A percentile compares a stretch with the other conserved stretches of the same genome.
These are phyloP conservation scores for Oligia fasciuncula DNA, from an alignment of 2,888 invertebrate genomes.

Conservation along the genomic window DNA sequence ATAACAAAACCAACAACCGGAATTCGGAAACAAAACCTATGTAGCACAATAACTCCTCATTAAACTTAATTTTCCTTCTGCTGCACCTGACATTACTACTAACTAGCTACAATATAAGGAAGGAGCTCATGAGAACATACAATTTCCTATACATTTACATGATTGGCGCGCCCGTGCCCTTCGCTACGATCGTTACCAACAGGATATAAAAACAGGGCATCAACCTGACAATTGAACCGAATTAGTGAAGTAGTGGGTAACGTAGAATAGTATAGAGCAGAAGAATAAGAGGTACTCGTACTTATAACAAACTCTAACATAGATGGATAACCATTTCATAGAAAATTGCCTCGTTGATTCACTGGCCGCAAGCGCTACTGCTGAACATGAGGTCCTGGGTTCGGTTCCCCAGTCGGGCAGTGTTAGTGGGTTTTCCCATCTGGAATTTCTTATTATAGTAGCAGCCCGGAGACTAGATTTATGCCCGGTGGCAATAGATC, in stretches of 20 bases:
- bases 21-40: constrained; percentile 16
- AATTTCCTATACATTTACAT: constrained; percentile 38
- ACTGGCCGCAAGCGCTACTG: neutral
- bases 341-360: neutral
- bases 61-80: constrained; percentile 27
- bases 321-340: neutral
- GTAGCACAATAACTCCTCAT: constrained; percentile 7
- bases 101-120: constrained; percentile 26
- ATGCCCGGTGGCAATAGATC: neutral
- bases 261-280: constrained; percentile 21
- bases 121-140: constrained; percentile 29
- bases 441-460: neutral
- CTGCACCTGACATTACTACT: constrained; percentile 20
- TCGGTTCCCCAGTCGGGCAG: neutral
- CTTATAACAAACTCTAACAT: neutral
- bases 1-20: neutral
- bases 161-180: constrained; percentile 54
- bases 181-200: constrained; percentile 54
- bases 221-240: constrained; percentile 73
- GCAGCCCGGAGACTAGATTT: neutral
- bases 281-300: constrained; percentile 14
- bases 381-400: neutral
- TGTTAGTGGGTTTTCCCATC: too few relatives aligned
- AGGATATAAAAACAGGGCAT: constrained; percentile 71
- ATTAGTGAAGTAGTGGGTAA: constrained; percentile 40